Percentiles rank a stretch among this genome's conserved stretches.
These are phyloP conservation scores for Botia almorhae DNA, from an alignment of 2,797 vertebrate genomes.

Conservation along the genomic window DNA sequence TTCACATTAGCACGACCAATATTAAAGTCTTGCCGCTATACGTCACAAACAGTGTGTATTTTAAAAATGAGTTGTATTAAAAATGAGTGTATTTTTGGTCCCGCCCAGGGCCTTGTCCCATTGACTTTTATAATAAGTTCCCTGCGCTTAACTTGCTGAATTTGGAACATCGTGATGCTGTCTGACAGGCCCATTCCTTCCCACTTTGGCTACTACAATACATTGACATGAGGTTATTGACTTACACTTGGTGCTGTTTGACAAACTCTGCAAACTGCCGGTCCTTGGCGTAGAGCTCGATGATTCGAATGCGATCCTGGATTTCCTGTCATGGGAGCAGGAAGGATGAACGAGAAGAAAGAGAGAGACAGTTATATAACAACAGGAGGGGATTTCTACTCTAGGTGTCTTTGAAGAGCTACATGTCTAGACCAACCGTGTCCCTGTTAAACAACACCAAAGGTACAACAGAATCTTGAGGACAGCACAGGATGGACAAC, in stretches of 20 bases:
- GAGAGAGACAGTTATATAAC: constrained; percentile 42
- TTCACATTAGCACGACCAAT: no score
- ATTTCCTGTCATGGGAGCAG: constrained; percentile 80
- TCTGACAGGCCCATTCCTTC: no score
- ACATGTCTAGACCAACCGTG: constrained; percentile 18
- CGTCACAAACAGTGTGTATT: not conserved
- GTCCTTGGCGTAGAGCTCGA: constrained; percentile 86
- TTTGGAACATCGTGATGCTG: no score
- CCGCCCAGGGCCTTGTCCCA: no score
- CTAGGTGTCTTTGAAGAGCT: not conserved
- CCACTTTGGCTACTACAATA: no score
- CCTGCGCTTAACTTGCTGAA: no score
- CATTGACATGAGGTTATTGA: constrained; percentile 35
- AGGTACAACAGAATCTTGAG: not conserved
- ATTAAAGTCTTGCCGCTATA: no score
- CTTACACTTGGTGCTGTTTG: constrained; percentile 91
- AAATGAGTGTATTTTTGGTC: no score
- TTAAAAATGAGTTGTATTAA: no score
- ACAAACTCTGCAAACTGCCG: constrained; percentile 88
- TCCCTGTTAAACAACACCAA: not conserved
- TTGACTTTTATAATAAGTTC: no score
- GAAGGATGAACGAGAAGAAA: constrained; percentile 18
- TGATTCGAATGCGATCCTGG: constrained; percentile 88
- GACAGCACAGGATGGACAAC: not conserved
- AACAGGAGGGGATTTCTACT: not conserved